These are phyloP conservation scores for Aphidius colemani DNA, from an alignment of 2,888 invertebrate genomes.

Conservation along the genomic window DNA sequence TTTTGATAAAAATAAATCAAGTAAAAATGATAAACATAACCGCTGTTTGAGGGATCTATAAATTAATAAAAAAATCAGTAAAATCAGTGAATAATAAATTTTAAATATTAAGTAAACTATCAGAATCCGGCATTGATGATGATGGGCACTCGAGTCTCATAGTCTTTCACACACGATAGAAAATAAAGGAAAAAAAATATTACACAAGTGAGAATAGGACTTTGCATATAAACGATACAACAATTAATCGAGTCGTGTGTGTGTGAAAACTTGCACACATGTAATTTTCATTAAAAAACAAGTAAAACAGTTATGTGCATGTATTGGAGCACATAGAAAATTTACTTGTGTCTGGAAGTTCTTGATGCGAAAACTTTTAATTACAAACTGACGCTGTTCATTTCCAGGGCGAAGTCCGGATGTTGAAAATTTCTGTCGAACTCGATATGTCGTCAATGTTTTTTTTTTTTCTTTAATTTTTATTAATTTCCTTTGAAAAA, in stretches of 20 bases:
- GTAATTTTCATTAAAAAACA: neutral
- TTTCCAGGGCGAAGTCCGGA: slow-evolving; percentile 33
- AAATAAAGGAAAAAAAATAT: too few relatives aligned
- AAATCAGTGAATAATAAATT: too few relatives aligned
- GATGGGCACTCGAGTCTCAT: too few relatives aligned
- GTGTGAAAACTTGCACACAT: slow-evolving; percentile 20
- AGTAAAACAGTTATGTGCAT: neutral
- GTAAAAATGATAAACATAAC: too few relatives aligned
- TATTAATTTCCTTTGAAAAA: too few relatives aligned
- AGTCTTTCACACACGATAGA: too few relatives aligned
- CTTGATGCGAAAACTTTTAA: slow-evolving; percentile 46
- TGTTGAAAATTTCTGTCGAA: slow-evolving; percentile 23
- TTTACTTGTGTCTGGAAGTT: slow-evolving; percentile 30
- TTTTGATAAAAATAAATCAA: too few relatives aligned
- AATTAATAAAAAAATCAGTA: too few relatives aligned
- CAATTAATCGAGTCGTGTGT: slow-evolving; percentile 3
- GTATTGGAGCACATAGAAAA: neutral
- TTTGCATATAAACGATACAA: slow-evolving; percentile 12
- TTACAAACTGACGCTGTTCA: slow-evolving; percentile 40
- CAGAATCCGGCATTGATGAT: too few relatives aligned
- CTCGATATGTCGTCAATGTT: slow-evolving; percentile 8
- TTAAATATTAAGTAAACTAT: too few relatives aligned
- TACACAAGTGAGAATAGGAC: too few relatives aligned
- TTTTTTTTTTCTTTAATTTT: neutral
- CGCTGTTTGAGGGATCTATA: too few relatives aligned